A percentile compares a stretch with the other conserved stretches of the same genome.
Conservation (phyloP, 2,113 vertebrate genomes). For the Psammodynastes pulverulentus region DNA sequence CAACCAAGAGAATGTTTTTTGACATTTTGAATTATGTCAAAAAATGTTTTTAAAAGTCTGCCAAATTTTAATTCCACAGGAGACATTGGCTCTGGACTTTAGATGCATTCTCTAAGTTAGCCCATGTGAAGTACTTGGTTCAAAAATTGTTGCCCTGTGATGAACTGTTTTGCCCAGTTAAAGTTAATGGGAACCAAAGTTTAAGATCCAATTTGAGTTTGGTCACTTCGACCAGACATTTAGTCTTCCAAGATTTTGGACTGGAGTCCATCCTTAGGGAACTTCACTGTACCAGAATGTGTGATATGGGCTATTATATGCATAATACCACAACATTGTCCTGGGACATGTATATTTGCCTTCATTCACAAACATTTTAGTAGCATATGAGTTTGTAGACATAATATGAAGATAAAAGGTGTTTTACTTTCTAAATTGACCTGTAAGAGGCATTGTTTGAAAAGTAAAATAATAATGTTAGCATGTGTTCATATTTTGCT, state of each 20-base stretch:
- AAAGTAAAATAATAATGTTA: background rate
- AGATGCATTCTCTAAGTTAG: background rate
- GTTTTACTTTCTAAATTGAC: background rate
- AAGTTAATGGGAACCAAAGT: background rate
- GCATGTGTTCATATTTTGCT: background rate
- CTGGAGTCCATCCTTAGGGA: background rate
- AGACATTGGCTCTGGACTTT: background rate
- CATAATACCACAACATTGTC: background rate
- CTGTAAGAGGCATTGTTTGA: background rate
- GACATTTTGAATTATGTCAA: background rate
- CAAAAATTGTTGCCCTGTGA: background rate
- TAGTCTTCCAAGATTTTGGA: background rate
- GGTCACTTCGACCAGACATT: background rate
- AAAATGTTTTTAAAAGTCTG: background rate
- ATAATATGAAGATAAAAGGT: background rate
- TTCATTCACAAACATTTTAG: background rate
- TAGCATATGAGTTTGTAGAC: background rate
- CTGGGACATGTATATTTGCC: background rate
- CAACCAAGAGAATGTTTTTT: background rate
- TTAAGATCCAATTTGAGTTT: background rate
- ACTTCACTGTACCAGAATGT: background rate
- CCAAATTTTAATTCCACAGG: background rate
- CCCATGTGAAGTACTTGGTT: background rate
- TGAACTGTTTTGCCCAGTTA: background rate
- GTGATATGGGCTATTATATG: background rate